Base-by-base conservation (phyloP, 2,113 vertebrate species). In the Nothoprocta perdicaria region DNA sequence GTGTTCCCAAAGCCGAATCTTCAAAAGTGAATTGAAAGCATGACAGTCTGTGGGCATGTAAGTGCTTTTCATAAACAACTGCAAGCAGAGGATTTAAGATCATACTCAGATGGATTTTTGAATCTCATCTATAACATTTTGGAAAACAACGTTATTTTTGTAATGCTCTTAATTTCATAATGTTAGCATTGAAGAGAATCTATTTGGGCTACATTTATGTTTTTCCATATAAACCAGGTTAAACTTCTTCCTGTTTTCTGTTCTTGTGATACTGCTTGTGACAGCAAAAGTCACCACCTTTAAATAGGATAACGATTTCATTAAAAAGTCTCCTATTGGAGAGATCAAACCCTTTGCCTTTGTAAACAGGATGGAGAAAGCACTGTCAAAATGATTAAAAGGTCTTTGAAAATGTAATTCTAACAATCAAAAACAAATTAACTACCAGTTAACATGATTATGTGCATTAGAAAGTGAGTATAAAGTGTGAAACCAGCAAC, bases 351-450 rank as follows among this genome's bases (percentile, higher is more conserved):
- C 35, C 9, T 78, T 55, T 77, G 81, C 80, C 84, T 89, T 57
- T 85, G 23, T 60, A 87, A 84, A 88, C 10, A 66, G 45, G 26
- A n/a, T 77, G 60, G 29, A 82, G 41, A 93, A 96, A 93, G 72
- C 66, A 86, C 79, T 89, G 84, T 50, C 69, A 88, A 68, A 94
- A 83, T 80, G 3, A 95, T 89, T 96, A 83, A 89, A 90, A 84
- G 8, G 71, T 90, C 69, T 94, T 92, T 95, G 83, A 92, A 97
- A 94, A 88, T 93, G 22, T 89, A 86, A 84, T 78, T 86, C 74
- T 80, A 86, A 86, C 77, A 90, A 90, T 92, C 72, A 75, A 80
- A 96, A 95, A 2, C 65, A 95, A 92, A 93, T 95, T 94, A 90
- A 58, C 67, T 78, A 41, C 38, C 61, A 86, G 65, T 79, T 92